Base-by-base conservation (phyloP, 2,113 vertebrate species). In the Megaceryle torquata region DNA sequence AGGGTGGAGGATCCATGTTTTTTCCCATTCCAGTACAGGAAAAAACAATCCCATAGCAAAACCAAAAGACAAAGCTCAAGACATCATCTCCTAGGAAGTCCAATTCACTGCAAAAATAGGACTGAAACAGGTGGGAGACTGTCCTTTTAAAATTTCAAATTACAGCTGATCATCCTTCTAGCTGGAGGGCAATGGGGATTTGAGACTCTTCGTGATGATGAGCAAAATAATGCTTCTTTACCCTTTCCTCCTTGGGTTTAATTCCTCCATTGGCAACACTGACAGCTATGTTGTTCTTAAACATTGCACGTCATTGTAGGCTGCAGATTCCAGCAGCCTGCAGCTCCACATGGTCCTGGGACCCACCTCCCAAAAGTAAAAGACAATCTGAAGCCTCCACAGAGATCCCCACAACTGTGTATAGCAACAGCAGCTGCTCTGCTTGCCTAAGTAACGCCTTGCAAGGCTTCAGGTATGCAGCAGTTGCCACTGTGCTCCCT, bases 291-390 rank as follows among this genome's bases (percentile, higher is more conserved):
- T 37, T 14, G 17, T 18, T 65, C 59, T 54, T 29, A 46, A 80
- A 29, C 12, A 17, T 3, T 54, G 4, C 10, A 4, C 35, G 33
- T 7, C 16, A 28, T 4, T 26, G 13, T 8, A 50, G 35, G n/a
- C 80, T 77, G 63, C 12, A 50, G 39, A 50, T 60, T 28, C 8
- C 15, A 48, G 51, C 56, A 64, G 48, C 50, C 72, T 33, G 13
- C 39, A 86, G 29, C n/a, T 76, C 35, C n/a, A 22, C 0, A 0
- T 11, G 7, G 15, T 17, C 43, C 44, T 53, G 31, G 7, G 8
- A 35, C 8, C 28, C 20, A 37, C 3, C 9, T 88, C 29, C 59
- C 39, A 59, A 6, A 43, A 63, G 7, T 41, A 43, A 46, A 90
- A 70, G 46, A n/a, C 24, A 33, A 44, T 29, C 26, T 77, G 63